Evolutionary conservation across 1,140 invertebrate genomes (phyloP).

Genomic region (Atta colombica): DNA sequence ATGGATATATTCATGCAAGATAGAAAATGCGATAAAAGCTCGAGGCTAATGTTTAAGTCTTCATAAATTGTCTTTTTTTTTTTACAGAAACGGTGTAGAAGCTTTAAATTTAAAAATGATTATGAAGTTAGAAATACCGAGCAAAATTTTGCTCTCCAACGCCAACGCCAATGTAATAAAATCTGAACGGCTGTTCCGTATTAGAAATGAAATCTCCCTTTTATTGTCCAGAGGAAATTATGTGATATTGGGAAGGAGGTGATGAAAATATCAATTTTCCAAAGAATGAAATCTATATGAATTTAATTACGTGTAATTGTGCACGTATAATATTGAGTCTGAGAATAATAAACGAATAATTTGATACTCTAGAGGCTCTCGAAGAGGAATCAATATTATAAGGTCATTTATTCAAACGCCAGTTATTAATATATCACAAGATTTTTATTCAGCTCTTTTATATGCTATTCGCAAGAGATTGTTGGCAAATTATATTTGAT

Average conservation of each 20-base stretch:
- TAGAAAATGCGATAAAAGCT: not conserved
- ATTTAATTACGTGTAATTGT: not conserved
- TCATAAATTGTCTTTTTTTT: constrained; percentile 37
- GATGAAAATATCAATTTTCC: not conserved
- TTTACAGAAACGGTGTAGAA: constrained; percentile 15
- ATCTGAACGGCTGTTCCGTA: constrained; percentile 2
- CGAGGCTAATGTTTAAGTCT: constrained; percentile 1
- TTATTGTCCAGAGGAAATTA: not conserved
- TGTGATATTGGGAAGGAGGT: not conserved
- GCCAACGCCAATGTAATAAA: constrained; percentile 14
- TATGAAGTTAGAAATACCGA: constrained; percentile 24
- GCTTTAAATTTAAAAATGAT: constrained; percentile 39
- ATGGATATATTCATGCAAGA: not conserved
- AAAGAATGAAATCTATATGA: not conserved
- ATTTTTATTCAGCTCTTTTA: not conserved
- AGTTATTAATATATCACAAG: not conserved
- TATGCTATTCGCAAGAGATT: not conserved
- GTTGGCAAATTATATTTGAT: not conserved
- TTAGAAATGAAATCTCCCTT: constrained; percentile 11
- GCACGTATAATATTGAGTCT: constrained; percentile 10
- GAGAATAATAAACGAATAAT: not conserved
- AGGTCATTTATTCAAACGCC: not conserved
- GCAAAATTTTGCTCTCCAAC: constrained; percentile 24
- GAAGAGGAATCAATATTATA: not conserved
- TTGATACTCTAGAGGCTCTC: not conserved